phyloP scores from a whole-genome alignment of 2,888 invertebrate genomes.

The Gymnocheta viridis region DNA sequence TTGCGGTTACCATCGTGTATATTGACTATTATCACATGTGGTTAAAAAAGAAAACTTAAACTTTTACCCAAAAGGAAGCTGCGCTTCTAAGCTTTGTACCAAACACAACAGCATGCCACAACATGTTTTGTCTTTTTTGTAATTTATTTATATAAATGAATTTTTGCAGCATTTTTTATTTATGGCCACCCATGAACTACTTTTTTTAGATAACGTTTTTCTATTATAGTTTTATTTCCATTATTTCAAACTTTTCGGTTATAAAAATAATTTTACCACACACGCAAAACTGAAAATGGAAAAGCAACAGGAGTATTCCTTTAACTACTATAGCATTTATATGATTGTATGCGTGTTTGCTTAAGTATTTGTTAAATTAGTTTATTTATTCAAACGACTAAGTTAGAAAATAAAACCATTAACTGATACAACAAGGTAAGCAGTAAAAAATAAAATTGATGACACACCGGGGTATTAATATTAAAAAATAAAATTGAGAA shows the following conservation, averaged over 20 bases:
- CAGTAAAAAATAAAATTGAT: conserved; percentile 22
- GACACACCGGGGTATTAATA: neutral
- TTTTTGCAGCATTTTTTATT: conserved; percentile 30
- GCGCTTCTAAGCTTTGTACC: conserved; percentile 19
- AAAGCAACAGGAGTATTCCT: conserved; percentile 48
- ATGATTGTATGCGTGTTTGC: conserved; percentile 1
- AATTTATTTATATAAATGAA: conserved; percentile 59
- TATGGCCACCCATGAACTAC: conserved; percentile 41
- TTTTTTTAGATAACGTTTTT: conserved; percentile 26
- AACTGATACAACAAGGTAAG: neutral
- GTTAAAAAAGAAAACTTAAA: neutral
- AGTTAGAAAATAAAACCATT: conserved; percentile 36
- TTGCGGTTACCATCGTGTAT: conserved; percentile 53
- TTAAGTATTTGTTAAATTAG: conserved; percentile 30
- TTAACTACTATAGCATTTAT: conserved; percentile 6
- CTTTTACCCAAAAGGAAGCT: conserved; percentile 41
- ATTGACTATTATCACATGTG: conserved; percentile 51
- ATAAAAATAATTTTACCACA: conserved; percentile 31
- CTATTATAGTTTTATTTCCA: conserved; percentile 27
- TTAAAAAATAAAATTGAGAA: neutral
- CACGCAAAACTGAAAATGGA: conserved; percentile 47
- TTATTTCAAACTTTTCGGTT: conserved; percentile 38
- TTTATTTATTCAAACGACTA: conserved; percentile 25
- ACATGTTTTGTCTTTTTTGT: conserved; percentile 16
- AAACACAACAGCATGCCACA: conserved; percentile 26